Evolutionary conservation across 2,888 invertebrate genomes (phyloP), one percentile per base, ranked within the genome.

Genomic region (Ennomos quercinarius): DNA sequence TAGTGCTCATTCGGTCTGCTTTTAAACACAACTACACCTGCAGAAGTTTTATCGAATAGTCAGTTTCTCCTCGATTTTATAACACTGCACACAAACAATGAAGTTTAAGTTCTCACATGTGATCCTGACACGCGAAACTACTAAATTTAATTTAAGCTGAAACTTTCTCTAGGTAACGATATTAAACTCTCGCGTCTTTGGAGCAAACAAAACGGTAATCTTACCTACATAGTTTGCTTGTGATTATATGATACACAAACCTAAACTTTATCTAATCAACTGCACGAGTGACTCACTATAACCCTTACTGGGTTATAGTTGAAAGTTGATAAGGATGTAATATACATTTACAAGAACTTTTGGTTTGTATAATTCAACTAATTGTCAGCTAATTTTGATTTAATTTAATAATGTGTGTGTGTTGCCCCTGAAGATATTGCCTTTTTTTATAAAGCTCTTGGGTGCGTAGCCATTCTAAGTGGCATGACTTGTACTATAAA

Each of bases 91-190:
- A 41, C 41, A 49, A 39, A 41, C 49, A 40, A 12, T 35, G 27
- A 35, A 56, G 49, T 63, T 58, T 54, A 66, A 64, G 57, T 70
- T 58, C 51, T 59, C 57, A 52, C 57, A 61, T 64, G 68, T 58
- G 55, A 61, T 51, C 46, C 47, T 62, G 69, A 67, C 67, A 70
- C 59, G 55, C 60, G 70, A 73, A 75, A 72, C 66, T 70, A 66
- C 62, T 68, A 73, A 79, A 80, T 77, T 77, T 82, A 83, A 84
- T 82, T 81, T 74, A 76, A 80, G 70, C 77, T 74, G 64, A 69
- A 75, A 78, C 71, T 77, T 77, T 72, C 66, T 61, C 58, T 46
- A 61, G 63, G 70, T 68, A 71, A 76, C 71, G 71, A 74, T 71
- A 62, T 65, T 73, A 76, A 74, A 75, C 71, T 67, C 68, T 62